Conservation (phyloP, 2,888 invertebrate genomes). For the Clunio marinus region DNA sequence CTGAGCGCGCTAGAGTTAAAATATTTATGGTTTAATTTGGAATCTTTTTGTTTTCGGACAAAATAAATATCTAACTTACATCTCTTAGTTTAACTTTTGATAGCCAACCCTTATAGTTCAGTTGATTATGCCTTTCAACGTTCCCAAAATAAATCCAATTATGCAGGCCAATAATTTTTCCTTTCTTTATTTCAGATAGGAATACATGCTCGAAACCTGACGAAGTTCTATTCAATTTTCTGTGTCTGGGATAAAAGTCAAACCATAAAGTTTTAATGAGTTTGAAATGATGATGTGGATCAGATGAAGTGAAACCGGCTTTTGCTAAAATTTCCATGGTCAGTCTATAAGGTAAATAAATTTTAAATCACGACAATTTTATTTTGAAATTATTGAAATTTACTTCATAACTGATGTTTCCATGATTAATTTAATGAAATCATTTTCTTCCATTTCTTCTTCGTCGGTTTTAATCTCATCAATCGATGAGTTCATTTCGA, state of each 20-base stretch:
- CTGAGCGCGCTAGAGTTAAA: conserved; percentile 79
- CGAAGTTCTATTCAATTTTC: conserved; percentile 72
- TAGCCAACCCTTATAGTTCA: conserved; percentile 76
- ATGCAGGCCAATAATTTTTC: conserved; percentile 77
- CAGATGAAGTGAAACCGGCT: conserved; percentile 59
- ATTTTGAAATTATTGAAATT: not conserved
- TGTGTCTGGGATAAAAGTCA: conserved; percentile 74
- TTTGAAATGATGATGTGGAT: conserved; percentile 66
- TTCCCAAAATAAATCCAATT: conserved; percentile 84
- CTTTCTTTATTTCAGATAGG: conserved; percentile 77
- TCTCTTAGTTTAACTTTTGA: conserved; percentile 66
- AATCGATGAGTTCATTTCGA: conserved; percentile 65
- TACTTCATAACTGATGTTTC: conserved; percentile 67
- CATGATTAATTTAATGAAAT: conserved; percentile 72
- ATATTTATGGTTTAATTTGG: too few relatives aligned
- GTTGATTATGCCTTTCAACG: conserved; percentile 66
- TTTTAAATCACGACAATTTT: not conserved
- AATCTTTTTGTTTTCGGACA: too few relatives aligned
- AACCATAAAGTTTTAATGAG: conserved; percentile 72
- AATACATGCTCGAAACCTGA: conserved; percentile 92
- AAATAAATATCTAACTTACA: conserved; percentile 54
- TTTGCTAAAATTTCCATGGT: conserved; percentile 56
- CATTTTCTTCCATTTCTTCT: conserved; percentile 73
- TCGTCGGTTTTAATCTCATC: conserved; percentile 71
- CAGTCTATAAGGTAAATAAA: conserved; percentile 48